Evolutionary conservation across 2,888 invertebrate species (phyloP).

Genomic region (Drosophila niveifrons): DNA sequence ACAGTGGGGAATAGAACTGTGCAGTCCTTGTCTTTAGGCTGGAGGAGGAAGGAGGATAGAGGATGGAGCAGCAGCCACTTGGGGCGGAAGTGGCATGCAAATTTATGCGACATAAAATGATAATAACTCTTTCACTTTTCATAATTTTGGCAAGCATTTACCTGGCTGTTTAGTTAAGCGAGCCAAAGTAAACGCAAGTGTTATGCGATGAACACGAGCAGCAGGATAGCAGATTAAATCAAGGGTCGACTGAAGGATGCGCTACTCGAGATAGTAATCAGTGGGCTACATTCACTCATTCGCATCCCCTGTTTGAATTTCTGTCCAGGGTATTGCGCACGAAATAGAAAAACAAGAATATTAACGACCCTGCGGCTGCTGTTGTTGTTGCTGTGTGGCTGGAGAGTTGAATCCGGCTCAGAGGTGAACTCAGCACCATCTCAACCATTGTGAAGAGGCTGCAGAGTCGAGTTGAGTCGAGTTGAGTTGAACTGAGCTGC

Average conservation of each 20-base stretch:
- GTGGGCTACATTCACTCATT: background rate
- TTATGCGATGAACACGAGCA: constrained; percentile 9
- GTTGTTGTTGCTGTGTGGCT: constrained; percentile 35
- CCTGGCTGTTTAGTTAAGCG: constrained; percentile 61
- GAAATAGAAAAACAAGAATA: constrained; percentile 51
- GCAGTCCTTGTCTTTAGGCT: constrained; percentile 20
- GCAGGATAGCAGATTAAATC: background rate
- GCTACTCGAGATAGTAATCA: background rate
- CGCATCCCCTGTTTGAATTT: background rate
- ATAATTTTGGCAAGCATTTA: constrained; percentile 69
- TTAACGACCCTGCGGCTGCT: constrained; percentile 56
- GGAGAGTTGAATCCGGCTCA: constrained; percentile 41
- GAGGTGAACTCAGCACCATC: constrained; percentile 40
- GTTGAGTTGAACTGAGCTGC: background rate
- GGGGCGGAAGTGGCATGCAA: constrained; percentile 56
- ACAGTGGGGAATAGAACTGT: background rate
- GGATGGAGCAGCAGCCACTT: constrained; percentile 1
- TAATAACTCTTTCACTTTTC: constrained; percentile 74
- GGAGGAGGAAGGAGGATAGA: constrained; percentile 21
- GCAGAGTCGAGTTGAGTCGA: constrained; percentile 22
- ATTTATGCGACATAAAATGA: constrained; percentile 76
- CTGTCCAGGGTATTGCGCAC: constrained; percentile 26
- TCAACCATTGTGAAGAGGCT: constrained; percentile 21
- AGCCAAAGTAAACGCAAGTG: constrained; percentile 35
- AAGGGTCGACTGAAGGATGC: background rate